Evolutionary conservation across 2,113 vertebrate species (phyloP).

Genomic region (Podarcis muralis): DNA sequence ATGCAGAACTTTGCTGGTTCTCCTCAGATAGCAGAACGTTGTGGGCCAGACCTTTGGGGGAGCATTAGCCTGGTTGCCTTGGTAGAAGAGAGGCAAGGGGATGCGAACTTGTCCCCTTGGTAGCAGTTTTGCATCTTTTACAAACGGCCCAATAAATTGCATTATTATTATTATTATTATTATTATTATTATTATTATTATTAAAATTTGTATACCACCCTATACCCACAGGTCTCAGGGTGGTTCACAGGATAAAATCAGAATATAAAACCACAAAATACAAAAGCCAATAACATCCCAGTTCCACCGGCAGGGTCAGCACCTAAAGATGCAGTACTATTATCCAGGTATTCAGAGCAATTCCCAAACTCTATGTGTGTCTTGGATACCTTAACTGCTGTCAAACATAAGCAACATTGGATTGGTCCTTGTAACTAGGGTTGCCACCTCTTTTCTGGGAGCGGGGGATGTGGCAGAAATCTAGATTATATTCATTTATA

Average conservation of each 20-base stretch:
- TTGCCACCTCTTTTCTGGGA: neutral
- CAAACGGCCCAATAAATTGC: neutral
- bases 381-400: neutral
- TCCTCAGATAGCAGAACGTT: neutral
- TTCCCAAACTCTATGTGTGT: neutral
- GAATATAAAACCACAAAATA: too few relatives aligned
- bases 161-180: too few relatives aligned
- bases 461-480: neutral
- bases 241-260: too few relatives aligned
- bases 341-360: neutral
- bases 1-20: too few relatives aligned
- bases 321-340: neutral
- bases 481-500: neutral
- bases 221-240: too few relatives aligned
- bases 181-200: too few relatives aligned
- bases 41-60: neutral
- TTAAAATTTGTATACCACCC: too few relatives aligned
- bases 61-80: neutral
- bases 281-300: too few relatives aligned
- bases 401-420: neutral
- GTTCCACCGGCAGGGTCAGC: neutral
- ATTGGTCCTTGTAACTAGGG: neutral
- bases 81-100: neutral
- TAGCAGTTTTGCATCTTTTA: neutral
- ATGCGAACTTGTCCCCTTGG: neutral